Percentiles rank a stretch among this genome's conserved stretches.
These are phyloP conservation scores for Paramormyrops hopkinsi DNA, from an alignment of 2,797 vertebrate genomes.

Conservation along the genomic window DNA sequence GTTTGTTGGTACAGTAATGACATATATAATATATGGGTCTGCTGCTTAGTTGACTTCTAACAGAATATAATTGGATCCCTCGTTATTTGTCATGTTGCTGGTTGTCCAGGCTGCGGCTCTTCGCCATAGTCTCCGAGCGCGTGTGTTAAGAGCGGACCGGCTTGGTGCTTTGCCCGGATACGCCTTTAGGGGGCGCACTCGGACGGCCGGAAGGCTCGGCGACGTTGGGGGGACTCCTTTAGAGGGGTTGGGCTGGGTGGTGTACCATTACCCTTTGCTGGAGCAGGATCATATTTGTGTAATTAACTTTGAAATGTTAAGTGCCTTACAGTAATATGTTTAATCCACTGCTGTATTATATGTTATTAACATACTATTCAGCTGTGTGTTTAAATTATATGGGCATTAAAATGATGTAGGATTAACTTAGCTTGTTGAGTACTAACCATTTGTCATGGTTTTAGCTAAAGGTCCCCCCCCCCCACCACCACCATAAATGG, in stretches of 20 bases:
- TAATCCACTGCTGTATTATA: background rate
- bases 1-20: background rate
- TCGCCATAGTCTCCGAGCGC: background rate
- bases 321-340: background rate
- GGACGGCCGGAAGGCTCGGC: background rate
- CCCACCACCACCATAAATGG: background rate
- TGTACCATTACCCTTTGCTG: background rate
- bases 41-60: background rate
- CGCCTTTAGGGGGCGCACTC: background rate
- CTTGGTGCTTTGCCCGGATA: background rate
- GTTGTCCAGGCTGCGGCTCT: background rate
- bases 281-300: background rate
- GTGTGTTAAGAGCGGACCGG: background rate
- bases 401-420: background rate
- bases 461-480: background rate
- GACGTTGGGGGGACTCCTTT: background rate
- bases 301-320: background rate
- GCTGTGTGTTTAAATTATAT: background rate
- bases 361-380: background rate
- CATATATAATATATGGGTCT: background rate
- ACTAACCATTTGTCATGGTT: background rate
- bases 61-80: background rate
- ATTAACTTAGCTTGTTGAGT: background rate
- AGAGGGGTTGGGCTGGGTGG: background rate
- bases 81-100: background rate